phyloP scores from a whole-genome alignment of 2,888 invertebrate species.

The Serripes groenlandicus region DNA sequence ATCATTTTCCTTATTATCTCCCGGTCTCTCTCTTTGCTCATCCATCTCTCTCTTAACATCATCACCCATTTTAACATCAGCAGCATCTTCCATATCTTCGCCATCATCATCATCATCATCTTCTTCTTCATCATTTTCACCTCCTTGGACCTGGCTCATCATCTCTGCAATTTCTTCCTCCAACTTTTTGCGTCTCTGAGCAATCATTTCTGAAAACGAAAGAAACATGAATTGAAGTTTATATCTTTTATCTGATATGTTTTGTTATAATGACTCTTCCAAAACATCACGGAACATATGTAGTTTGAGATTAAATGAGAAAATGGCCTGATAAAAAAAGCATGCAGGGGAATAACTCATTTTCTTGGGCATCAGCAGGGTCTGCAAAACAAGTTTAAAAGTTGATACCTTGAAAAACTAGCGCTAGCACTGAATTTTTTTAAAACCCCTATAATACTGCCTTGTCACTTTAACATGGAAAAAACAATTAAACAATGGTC shows the following conservation, averaged over 20 bases:
- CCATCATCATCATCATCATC: conserved; percentile 43
- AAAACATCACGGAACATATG: no score
- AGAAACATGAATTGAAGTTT: neutral
- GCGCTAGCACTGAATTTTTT: no score
- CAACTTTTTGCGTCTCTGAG: conserved; percentile 73
- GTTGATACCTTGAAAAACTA: no score
- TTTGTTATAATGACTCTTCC: no score
- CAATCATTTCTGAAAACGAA: conserved; percentile 80
- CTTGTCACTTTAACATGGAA: no score
- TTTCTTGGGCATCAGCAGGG: no score
- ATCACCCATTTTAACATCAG: conserved; percentile 32
- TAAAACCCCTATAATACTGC: no score
- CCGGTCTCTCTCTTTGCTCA: conserved; percentile 20
- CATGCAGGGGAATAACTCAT: neutral
- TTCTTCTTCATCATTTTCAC: conserved; percentile 57
- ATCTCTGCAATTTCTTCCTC: conserved; percentile 79
- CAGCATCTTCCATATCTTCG: conserved; percentile 43
- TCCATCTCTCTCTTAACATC: conserved; percentile 1
- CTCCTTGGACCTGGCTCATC: conserved; percentile 73
- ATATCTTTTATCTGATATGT: neutral
- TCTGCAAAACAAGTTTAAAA: no score
- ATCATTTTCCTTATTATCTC: conserved; percentile 57
- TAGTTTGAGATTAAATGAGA: no score
- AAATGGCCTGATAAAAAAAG: neutral
- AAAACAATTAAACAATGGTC: neutral